phyloP scores from a whole-genome alignment of 2,888 invertebrate genomes.

The Dolomedes plantarius region DNA sequence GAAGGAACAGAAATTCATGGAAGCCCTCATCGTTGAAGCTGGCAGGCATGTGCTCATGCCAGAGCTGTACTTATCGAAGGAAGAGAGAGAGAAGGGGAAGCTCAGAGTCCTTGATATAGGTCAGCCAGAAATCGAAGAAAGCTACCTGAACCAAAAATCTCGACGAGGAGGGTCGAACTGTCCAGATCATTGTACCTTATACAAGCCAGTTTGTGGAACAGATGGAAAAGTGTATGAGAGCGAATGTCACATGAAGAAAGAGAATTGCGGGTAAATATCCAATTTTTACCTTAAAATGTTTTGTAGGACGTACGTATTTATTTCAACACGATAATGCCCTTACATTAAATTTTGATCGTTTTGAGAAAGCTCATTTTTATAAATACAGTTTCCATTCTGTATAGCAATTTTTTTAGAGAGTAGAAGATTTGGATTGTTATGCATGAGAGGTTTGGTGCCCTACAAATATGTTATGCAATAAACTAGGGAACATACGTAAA shows the following conservation, averaged over 20 bases:
- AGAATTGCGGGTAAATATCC: slow-evolving; percentile 73
- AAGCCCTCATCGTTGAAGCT: slow-evolving; percentile 46
- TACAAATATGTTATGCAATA: no score
- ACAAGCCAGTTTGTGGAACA: slow-evolving; percentile 71
- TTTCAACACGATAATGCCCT: neutral
- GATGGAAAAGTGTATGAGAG: slow-evolving; percentile 71
- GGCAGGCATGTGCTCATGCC: slow-evolving; percentile 45
- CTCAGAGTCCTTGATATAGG: slow-evolving; percentile 27
- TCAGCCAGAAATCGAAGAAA: slow-evolving; percentile 44
- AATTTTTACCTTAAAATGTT: no score
- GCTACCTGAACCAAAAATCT: slow-evolving; percentile 28
- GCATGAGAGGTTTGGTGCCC: no score
- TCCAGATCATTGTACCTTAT: slow-evolving; percentile 36
- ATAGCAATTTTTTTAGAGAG: no score
- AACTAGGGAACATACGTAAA: no score
- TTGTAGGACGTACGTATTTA: neutral
- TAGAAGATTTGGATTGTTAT: no score
- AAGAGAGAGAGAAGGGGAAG: neutral
- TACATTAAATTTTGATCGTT: no score
- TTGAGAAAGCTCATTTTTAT: no score
- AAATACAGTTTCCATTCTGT: no score
- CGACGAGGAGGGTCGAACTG: slow-evolving; percentile 1
- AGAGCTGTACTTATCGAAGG: slow-evolving; percentile 19
- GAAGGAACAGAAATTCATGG: slow-evolving; percentile 31
- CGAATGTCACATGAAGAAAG: slow-evolving; percentile 61